A percentile compares a stretch with the other conserved stretches of the same genome.
These are phyloP conservation scores for Xenopus laevis DNA, from an alignment of 2,113 vertebrate species.

Conservation along the genomic window DNA sequence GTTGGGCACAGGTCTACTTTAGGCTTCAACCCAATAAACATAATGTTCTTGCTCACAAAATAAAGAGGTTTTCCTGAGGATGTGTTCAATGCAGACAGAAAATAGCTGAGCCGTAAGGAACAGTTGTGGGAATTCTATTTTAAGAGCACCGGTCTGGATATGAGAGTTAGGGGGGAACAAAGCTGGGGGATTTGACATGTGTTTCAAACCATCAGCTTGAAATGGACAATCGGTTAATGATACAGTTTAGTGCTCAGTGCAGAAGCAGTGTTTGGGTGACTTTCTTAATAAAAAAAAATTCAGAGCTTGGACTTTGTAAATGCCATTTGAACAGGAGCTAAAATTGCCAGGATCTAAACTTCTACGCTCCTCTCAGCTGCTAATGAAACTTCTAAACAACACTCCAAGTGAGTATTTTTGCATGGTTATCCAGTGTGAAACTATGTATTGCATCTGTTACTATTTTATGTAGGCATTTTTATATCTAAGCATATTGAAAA, in stretches of 20 bases:
- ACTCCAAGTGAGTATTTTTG: neutral
- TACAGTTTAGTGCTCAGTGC: neutral
- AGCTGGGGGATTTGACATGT: slow-evolving; percentile 36
- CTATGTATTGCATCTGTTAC: too few relatives aligned
- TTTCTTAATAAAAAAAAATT: neutral
- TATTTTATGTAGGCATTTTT: too few relatives aligned
- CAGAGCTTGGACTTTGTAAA: too few relatives aligned
- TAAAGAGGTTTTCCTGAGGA: slow-evolving; percentile 36
- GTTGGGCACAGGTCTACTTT: too few relatives aligned
- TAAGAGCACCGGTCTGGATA: slow-evolving; percentile 35
- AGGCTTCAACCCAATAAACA: neutral
- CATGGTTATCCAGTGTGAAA: neutral
- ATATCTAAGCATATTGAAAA: too few relatives aligned
- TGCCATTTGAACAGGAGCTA: neutral
- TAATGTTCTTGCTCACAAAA: slow-evolving; percentile 23
- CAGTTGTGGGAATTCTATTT: slow-evolving; percentile 47
- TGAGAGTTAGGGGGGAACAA: slow-evolving; percentile 28
- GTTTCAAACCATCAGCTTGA: slow-evolving; percentile 27
- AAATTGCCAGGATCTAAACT: neutral
- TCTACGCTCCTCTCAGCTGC: neutral
- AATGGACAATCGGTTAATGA: neutral
- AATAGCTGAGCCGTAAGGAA: slow-evolving; percentile 39
- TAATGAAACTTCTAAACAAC: neutral
- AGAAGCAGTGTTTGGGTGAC: neutral
- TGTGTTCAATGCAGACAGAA: slow-evolving; percentile 42